These are phyloP conservation scores for Steromphala cineraria DNA, from an alignment of 2,888 invertebrate species.

Conservation along the genomic window DNA sequence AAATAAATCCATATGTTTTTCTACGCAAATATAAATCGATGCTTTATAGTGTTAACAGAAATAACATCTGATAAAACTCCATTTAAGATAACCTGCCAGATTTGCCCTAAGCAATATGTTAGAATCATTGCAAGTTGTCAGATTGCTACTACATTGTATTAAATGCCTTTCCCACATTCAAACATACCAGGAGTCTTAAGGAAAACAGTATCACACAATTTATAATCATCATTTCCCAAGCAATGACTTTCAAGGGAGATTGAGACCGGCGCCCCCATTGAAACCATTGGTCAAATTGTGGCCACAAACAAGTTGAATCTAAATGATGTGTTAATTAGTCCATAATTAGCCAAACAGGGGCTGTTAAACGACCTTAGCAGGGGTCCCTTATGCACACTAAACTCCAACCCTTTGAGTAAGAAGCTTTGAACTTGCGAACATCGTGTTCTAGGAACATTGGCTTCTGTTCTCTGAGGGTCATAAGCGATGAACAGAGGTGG, in stretches of 20 bases:
- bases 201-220: constrained; percentile 20
- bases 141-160: constrained; percentile 3
- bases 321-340: constrained; percentile 13
- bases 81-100: too few species aligned
- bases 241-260: not conserved
- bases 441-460: too few species aligned
- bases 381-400: constrained; percentile 1
- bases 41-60: too few species aligned
- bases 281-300: not conserved
- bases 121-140: not conserved
- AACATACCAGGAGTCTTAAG: not conserved
- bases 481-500: not conserved
- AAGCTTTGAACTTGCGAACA: not conserved
- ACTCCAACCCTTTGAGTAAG: not conserved
- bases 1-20: too few species aligned
- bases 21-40: too few species aligned
- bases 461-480: too few species aligned
- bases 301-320: not conserved
- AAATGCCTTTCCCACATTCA: constrained; percentile 14
- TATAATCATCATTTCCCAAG: not conserved
- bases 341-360: constrained; percentile 9
- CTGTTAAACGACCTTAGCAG: not conserved
- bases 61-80: too few species aligned
- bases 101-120: not conserved
- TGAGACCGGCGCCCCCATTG: not conserved